Evolutionary conservation across 2,888 invertebrate species (phyloP), one percentile per base, ranked within the genome.

Genomic region (Frankliniella intonsa): DNA sequence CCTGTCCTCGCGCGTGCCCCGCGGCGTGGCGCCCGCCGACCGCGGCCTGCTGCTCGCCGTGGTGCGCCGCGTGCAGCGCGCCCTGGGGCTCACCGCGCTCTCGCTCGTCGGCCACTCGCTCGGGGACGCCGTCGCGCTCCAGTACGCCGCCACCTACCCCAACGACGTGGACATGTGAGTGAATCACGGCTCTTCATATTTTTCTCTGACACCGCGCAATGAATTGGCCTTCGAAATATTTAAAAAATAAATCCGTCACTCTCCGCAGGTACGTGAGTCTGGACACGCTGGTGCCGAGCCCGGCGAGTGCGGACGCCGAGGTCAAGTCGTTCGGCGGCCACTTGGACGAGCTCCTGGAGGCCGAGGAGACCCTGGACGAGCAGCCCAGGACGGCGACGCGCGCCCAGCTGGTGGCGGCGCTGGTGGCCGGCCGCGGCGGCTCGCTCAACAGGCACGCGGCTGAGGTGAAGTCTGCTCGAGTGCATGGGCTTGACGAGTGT

Each of bases 1-100:
- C 22, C 82, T 84, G n/a, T 85, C 85, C 12, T 85, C 85, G 11
- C 85, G 85, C 80, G 84, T 83, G 76, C 86, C 86, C 0, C 69
- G 69, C 69, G 69, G 69, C 25, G 22, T 76, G 25, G 22, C n/a
- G 11, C 69, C 69, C 69, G 25, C 69, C 11, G 69, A 76, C 69
- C 69, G 69, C 69, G 69, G 69, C 9, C 69, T 76, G 25, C 25
- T 76, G 69, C 55, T 82, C 49, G 86, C 86, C 1, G 84, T 84
- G 38, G 84, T 86, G 62, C 25, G 69, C 22, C 69, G 69, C 69
- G 69, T 76, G 25, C 69, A 76, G 69, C 69, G 69, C 69, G 69
- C 69, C 22, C 69, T 76, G 11, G 69, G 69, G 11, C 69, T 76
- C 69, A 76, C 69, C 22, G 7, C 69, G 22, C 11, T 76, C 11